Conservation (phyloP, 2,888 invertebrate genomes). For the Slavum lentiscoides region DNA sequence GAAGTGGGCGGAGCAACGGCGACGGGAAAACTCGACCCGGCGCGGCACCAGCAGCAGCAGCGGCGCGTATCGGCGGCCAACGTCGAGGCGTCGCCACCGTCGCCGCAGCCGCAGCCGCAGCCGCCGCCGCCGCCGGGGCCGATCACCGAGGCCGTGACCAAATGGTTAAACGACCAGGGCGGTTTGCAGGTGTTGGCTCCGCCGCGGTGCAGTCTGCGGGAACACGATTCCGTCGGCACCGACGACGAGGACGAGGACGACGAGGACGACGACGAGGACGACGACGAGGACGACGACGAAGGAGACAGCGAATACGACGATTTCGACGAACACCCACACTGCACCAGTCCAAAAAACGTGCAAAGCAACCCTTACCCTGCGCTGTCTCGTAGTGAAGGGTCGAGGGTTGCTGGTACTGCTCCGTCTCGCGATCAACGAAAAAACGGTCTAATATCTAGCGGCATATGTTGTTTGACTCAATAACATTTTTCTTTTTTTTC, state of each 20-base stretch:
- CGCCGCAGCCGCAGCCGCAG: background rate
- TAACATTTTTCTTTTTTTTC: slow-evolving; percentile 40
- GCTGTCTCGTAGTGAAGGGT: slow-evolving; percentile 57
- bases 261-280: slow-evolving; percentile 55
- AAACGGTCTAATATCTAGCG: slow-evolving; percentile 56
- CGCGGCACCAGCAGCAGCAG: background rate
- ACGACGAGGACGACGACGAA: slow-evolving; percentile 55
- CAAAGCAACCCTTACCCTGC: slow-evolving; percentile 58
- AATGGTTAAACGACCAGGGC: slow-evolving; percentile 64
- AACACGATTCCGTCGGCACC: background rate
- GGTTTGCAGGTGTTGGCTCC: slow-evolving; percentile 39
- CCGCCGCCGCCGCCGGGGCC: slow-evolving; percentile 58
- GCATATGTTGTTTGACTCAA: slow-evolving; percentile 57
- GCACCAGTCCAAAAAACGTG: slow-evolving; percentile 59
- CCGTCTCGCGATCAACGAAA: slow-evolving; percentile 29
- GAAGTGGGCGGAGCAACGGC: background rate
- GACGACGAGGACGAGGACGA: slow-evolving; percentile 55
- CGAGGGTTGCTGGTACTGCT: slow-evolving; percentile 57
- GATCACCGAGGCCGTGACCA: slow-evolving; percentile 66
- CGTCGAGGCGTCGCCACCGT: no score
- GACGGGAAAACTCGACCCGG: background rate
- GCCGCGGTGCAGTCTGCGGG: background rate
- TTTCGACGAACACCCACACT: slow-evolving; percentile 54
- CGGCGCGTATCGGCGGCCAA: no score
- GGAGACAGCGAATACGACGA: slow-evolving; percentile 57